A percentile compares a stretch with the other conserved stretches of the same genome.
phyloP scores from a whole-genome alignment of 2,888 invertebrate species.

The Cistogaster globosa region DNA sequence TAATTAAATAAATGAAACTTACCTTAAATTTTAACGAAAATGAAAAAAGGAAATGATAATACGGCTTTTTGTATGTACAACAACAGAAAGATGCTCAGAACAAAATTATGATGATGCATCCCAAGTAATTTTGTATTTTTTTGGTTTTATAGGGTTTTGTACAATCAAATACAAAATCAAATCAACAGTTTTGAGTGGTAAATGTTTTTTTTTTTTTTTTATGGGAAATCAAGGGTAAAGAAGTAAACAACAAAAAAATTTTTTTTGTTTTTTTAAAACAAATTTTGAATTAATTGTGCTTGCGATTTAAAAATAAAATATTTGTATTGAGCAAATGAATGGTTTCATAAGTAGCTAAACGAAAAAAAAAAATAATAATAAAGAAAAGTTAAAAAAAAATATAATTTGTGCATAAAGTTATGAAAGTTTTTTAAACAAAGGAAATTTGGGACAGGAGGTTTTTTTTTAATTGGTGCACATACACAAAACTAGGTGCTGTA shows the following conservation, averaged over 20 bases:
- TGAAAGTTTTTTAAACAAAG: slow-evolving; percentile 33
- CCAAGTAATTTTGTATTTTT: slow-evolving; percentile 28
- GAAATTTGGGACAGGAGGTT: slow-evolving; percentile 7
- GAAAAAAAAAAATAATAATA: slow-evolving; percentile 11
- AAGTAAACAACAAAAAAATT: slow-evolving; percentile 37
- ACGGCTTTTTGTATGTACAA: slow-evolving; percentile 71
- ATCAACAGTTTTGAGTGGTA: slow-evolving; percentile 64
- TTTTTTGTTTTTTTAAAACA: neutral
- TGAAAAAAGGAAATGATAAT: slow-evolving; percentile 69
- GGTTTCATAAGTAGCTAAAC: slow-evolving; percentile 67
- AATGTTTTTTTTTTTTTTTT: slow-evolving; percentile 5
- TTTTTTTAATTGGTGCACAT: slow-evolving; percentile 30
- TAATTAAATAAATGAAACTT: slow-evolving; percentile 40
- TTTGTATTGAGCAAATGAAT: slow-evolving; percentile 19
- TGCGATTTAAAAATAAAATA: slow-evolving; percentile 39
- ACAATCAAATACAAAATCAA: slow-evolving; percentile 67
- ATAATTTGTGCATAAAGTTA: slow-evolving; percentile 41
- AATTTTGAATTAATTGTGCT: slow-evolving; percentile 55
- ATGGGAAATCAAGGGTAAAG: slow-evolving; percentile 42
- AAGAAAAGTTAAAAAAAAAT: slow-evolving; percentile 17
- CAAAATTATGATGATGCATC: slow-evolving; percentile 58
- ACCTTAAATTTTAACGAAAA: slow-evolving; percentile 68
- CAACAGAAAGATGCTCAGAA: slow-evolving; percentile 58
- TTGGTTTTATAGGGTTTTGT: slow-evolving; percentile 34
- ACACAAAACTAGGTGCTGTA: slow-evolving; percentile 66